phyloP scores from a whole-genome alignment of 2,888 invertebrate genomes.

The Lasioglossum villosulum region DNA sequence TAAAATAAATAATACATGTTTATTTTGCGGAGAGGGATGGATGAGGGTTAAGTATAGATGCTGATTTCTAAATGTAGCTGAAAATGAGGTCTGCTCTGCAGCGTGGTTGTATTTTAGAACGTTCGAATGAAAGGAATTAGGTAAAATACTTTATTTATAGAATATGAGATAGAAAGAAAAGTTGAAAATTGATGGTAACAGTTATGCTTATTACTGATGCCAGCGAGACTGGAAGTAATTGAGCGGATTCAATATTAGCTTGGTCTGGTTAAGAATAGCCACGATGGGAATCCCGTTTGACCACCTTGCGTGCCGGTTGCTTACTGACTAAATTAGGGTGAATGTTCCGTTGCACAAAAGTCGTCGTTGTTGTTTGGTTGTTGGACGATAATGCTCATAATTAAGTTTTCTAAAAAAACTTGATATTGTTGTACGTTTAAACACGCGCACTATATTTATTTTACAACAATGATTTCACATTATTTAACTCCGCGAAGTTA shows the following conservation, averaged over 20 bases:
- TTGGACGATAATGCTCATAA: constrained; percentile 13
- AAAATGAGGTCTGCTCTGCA: neutral
- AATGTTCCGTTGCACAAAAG: constrained; percentile 68
- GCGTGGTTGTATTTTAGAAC: constrained; percentile 7
- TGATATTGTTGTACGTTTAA: neutral
- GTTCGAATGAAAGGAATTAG: neutral
- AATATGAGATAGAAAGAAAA: neutral
- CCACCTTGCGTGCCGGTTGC: constrained; percentile 69
- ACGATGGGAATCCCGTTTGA: constrained; percentile 71
- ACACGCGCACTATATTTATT: neutral
- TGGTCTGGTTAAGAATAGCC: constrained; percentile 73
- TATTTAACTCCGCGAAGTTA: neutral
- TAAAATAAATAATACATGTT: neutral
- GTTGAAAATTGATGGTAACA: constrained; percentile 48
- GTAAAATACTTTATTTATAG: constrained; percentile 11
- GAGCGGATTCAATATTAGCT: constrained; percentile 72
- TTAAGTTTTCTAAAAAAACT: constrained; percentile 16
- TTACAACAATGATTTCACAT: neutral
- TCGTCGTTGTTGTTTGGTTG: constrained; percentile 55
- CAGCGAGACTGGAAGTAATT: constrained; percentile 66
- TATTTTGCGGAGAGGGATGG: neutral
- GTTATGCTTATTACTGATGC: constrained; percentile 61
- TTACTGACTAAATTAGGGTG: constrained; percentile 70
- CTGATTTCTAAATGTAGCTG: neutral
- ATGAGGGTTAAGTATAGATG: neutral